Evolutionary conservation across 1,140 invertebrate genomes (phyloP), one percentile per base, ranked within the genome.

Genomic region (Drosophila punjabiensis): DNA sequence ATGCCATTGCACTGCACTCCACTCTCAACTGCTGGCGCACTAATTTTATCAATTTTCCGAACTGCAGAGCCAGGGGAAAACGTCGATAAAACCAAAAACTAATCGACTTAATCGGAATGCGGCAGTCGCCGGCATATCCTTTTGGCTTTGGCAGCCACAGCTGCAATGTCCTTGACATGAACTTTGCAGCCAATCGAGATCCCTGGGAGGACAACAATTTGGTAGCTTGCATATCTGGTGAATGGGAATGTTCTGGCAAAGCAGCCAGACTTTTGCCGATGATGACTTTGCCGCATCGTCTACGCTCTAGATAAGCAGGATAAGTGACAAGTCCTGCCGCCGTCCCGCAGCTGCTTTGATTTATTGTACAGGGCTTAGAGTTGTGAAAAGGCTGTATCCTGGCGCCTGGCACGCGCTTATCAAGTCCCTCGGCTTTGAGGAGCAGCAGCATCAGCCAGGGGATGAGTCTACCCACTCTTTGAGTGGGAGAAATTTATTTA

Each of bases 141-240:
- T 64, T 64, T 63, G 37, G 28, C 33, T 37, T n/a, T 58, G 35
- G 35, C 33, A 48, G 62, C 16, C 5, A 24, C 37, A 39, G 43
- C 73, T 81, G 76, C 83, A 87, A 87, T 89, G 82, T 89, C 85
- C 81, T 85, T 88, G 85, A 69, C 67, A 73, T 74, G 81, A 88
- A 81, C 81, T 81, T 79, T 35, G 52, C 53, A 50, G 69, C 24
- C 50, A 70, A 58, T 73, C 52, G 20, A 41, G 59, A 70, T 70
- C 11, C 32, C 5, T 64, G 59, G 18, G 33, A 63, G 64, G 47
- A 50, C 30, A 58, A 58, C 55, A 58, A 58, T 39, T 58, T 58
- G 20, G 55, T 28, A 68, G 52, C 39, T 18, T 35, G 58, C 32
- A 67, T 32, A 39, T 69, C 35, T 63, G 58, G 16, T 59, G 76